A percentile compares a stretch with the other conserved stretches of the same genome.
phyloP scores from a whole-genome alignment of 2,113 vertebrate species.

The Megaceryle torquata region DNA sequence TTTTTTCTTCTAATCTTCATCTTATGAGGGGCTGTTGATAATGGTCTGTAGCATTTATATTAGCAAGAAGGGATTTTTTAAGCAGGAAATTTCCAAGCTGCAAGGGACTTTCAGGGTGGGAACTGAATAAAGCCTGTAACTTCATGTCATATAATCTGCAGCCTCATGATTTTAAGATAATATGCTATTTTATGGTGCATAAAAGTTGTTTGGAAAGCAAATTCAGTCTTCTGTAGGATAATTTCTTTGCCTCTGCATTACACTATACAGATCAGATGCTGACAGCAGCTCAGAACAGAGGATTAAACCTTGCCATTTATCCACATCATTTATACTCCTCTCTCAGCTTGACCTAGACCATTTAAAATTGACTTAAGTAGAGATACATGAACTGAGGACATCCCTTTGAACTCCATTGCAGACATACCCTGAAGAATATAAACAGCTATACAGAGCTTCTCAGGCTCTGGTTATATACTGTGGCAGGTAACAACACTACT shows the following conservation, averaged over 20 bases:
- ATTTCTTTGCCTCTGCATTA: not conserved
- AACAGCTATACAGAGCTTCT: not conserved
- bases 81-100: not conserved
- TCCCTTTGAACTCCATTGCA: not conserved
- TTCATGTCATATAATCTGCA: not conserved
- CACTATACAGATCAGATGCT: not conserved
- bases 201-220: not conserved
- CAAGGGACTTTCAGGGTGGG: not conserved
- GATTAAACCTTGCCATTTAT: not conserved
- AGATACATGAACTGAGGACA: not conserved
- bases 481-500: not conserved
- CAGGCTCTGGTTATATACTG: not conserved
- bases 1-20: not conserved
- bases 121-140: not conserved
- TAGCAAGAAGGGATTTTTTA: not conserved
- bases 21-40: not conserved
- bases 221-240: not conserved
- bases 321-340: not conserved
- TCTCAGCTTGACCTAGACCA: not conserved
- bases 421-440: not conserved
- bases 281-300: not conserved
- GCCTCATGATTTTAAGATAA: not conserved
- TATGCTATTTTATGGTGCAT: not conserved
- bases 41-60: not conserved
- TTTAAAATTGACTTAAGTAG: not conserved